Evolutionary conservation across 2,888 invertebrate species (phyloP).

Genomic region (Lepidochrysops patricia): DNA sequence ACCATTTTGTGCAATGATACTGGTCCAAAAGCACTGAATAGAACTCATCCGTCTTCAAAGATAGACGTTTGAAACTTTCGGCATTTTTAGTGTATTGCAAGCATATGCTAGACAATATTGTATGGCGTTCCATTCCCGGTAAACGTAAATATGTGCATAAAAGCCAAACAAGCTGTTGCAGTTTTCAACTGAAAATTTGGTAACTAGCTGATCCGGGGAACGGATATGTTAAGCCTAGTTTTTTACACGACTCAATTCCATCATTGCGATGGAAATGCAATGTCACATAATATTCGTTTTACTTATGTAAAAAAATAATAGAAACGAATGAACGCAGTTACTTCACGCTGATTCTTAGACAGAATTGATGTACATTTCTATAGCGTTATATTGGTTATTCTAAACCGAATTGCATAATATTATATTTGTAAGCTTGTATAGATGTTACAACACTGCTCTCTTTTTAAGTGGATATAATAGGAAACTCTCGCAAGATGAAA

Average conservation of each 20-base stretch:
- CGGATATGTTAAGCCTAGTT: neutral
- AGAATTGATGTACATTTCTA: too few species aligned
- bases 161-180: neutral
- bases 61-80: too few species aligned
- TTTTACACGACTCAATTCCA: neutral
- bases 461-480: conserved; percentile 23
- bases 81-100: too few species aligned
- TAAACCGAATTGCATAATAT: neutral
- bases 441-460: conserved; percentile 26
- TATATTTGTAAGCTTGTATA: neutral
- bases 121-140: neutral
- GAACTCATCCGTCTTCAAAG: too few species aligned
- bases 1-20: too few species aligned
- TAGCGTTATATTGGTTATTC: neutral
- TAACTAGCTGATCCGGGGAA: neutral
- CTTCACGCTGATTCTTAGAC: too few species aligned
- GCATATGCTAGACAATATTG: too few species aligned
- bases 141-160: neutral
- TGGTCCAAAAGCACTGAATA: too few species aligned
- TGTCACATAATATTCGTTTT: too few species aligned
- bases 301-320: neutral
- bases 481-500: conserved; percentile 10
- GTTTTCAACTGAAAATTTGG: neutral
- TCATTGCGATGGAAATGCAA: neutral
- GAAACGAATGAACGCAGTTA: neutral